Percentiles rank a stretch among this genome's conserved stretches.
Evolutionary conservation across 2,797 vertebrate species (phyloP).

Genomic region (Aplochiton taeniatus): DNA sequence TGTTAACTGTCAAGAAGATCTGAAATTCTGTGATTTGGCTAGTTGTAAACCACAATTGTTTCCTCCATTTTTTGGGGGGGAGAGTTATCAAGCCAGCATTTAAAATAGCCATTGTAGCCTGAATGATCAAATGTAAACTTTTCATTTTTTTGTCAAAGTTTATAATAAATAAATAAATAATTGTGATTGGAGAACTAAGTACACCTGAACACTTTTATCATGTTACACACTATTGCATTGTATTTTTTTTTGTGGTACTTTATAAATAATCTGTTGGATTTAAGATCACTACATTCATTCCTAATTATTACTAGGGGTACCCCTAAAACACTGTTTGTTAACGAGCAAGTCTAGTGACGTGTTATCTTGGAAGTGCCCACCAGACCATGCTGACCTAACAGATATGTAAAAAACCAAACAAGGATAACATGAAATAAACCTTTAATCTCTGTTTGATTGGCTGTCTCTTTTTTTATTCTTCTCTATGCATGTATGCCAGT

Average conservation of each 20-base stretch:
- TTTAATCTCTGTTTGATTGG: constrained; percentile 70
- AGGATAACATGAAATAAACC: constrained; percentile 69
- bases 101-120: constrained; percentile 11
- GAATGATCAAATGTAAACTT: constrained; percentile 25
- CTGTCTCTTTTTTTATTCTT: constrained; percentile 20
- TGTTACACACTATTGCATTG: constrained; percentile 55
- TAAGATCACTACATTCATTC: constrained; percentile 61
- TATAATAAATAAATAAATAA: constrained; percentile 7
- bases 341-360: constrained; percentile 25
- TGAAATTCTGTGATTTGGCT: neutral
- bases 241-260: constrained; percentile 46
- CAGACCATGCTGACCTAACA: constrained; percentile 64
- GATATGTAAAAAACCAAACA: constrained; percentile 53
- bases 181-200: constrained; percentile 38
- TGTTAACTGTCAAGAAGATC: constrained; percentile 10
- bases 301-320: constrained; percentile 60
- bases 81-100: neutral
- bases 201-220: constrained; percentile 29
- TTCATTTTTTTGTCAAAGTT: constrained; percentile 13
- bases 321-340: constrained; percentile 57
- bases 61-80: neutral
- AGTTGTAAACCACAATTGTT: neutral
- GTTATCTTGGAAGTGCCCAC: constrained; percentile 52
- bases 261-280: constrained; percentile 43
- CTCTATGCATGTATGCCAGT: neutral